A percentile compares a stretch with the other conserved stretches of the same genome.
Evolutionary conservation across 2,888 invertebrate genomes (phyloP).

Genomic region (Bellardia pandia): DNA sequence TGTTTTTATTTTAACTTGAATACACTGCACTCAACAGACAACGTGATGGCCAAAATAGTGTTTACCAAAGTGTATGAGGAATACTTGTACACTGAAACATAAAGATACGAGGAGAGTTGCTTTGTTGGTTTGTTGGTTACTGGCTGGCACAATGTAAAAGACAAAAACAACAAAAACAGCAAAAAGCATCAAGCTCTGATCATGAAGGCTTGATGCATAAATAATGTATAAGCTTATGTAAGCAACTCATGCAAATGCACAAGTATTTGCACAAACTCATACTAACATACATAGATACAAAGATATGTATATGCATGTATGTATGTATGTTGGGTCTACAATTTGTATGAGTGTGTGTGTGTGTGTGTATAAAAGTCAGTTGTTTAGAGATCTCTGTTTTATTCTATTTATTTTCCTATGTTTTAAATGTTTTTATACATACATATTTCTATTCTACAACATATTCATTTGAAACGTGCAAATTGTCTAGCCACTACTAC

Average conservation of each 20-base stretch:
- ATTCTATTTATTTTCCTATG: slow-evolving; percentile 12
- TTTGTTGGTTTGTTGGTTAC: slow-evolving; percentile 33
- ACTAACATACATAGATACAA: slow-evolving; percentile 33
- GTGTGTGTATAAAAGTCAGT: not conserved
- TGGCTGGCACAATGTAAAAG: slow-evolving; percentile 37
- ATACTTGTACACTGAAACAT: slow-evolving; percentile 29
- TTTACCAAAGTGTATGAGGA: slow-evolving; percentile 67
- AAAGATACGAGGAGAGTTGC: slow-evolving; percentile 43
- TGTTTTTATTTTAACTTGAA: not conserved
- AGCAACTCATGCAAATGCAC: slow-evolving; percentile 69
- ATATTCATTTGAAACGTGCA: slow-evolving; percentile 65
- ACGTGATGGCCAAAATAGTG: slow-evolving; percentile 65
- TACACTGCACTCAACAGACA: slow-evolving; percentile 55
- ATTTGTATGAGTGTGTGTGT: slow-evolving; percentile 1
- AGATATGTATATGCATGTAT: slow-evolving; percentile 16
- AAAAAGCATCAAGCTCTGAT: slow-evolving; percentile 61
- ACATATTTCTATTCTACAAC: slow-evolving; percentile 43
- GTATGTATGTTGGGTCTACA: not conserved
- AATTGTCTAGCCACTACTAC: slow-evolving; percentile 67
- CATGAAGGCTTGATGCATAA: slow-evolving; percentile 67
- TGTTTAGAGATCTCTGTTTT: slow-evolving; percentile 18
- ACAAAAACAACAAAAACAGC: slow-evolving; percentile 33
- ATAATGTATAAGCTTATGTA: slow-evolving; percentile 69
- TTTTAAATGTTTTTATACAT: slow-evolving; percentile 30
- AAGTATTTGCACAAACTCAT: slow-evolving; percentile 60